Evolutionary conservation across 2,113 vertebrate genomes (phyloP).

Genomic region (Hyla sarda): DNA sequence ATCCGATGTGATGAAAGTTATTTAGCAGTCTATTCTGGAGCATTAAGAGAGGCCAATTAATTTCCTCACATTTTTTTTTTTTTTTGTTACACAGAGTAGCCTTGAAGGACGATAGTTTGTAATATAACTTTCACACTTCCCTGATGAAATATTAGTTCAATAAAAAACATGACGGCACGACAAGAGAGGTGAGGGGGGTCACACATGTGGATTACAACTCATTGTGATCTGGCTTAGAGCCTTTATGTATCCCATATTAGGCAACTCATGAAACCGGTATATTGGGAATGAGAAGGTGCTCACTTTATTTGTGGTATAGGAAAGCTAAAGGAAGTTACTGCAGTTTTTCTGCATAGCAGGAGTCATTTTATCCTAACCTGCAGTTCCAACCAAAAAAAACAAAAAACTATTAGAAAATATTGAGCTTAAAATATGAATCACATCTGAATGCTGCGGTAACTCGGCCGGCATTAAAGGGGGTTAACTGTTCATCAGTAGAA

Average conservation of each 20-base stretch:
- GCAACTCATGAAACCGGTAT: conserved; percentile 20
- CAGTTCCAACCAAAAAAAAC: background rate
- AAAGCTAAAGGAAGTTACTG: conserved; percentile 35
- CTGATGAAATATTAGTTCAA: conserved; percentile 76
- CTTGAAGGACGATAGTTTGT: conserved; percentile 34
- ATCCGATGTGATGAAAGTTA: conserved; percentile 57
- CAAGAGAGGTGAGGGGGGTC: conserved; percentile 68
- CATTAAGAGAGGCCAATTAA: conserved; percentile 61
- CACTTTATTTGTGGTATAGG: background rate
- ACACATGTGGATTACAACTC: conserved; percentile 53
- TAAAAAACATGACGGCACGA: conserved; percentile 68
- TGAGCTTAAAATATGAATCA: background rate
- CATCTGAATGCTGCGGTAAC: background rate
- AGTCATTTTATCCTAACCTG: background rate
- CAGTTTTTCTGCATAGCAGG: background rate
- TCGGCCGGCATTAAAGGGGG: background rate
- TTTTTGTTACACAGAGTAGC: conserved; percentile 64
- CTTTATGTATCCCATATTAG: conserved; percentile 58
- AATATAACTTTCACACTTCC: conserved; percentile 64
- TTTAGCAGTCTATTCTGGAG: conserved; percentile 48
- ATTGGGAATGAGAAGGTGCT: background rate
- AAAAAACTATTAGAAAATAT: background rate
- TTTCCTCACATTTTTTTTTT: conserved; percentile 63
- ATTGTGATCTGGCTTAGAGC: conserved; percentile 26
- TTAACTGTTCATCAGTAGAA: conserved; percentile 18